Evolutionary conservation across 1,140 invertebrate species (phyloP).

Genomic region (Lanistes nyassanus): DNA sequence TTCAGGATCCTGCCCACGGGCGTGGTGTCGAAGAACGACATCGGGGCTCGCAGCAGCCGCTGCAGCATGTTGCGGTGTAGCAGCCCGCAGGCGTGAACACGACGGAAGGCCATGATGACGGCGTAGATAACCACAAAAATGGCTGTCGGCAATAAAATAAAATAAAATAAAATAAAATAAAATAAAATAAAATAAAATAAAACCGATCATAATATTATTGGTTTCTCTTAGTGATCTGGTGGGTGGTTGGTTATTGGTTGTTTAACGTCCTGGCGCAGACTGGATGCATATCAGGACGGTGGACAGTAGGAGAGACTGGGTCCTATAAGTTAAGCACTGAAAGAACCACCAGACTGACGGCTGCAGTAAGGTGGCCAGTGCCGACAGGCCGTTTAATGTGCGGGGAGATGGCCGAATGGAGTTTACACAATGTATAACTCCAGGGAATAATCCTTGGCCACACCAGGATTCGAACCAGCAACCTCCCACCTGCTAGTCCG

Average conservation of each 20-base stretch:
- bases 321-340: background rate
- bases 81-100: constrained; percentile 66
- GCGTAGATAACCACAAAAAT: constrained; percentile 24
- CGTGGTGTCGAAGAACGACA: constrained; percentile 76
- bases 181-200: background rate
- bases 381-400: too few relatives aligned
- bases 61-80: constrained; percentile 71
- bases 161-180: background rate
- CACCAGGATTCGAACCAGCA: too few relatives aligned
- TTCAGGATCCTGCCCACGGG: constrained; percentile 74
- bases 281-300: too few relatives aligned
- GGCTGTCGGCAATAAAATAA: constrained; percentile 8
- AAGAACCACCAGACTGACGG: too few relatives aligned
- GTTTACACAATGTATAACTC: too few relatives aligned
- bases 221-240: background rate
- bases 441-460: too few relatives aligned
- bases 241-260: too few relatives aligned
- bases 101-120: constrained; percentile 29
- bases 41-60: constrained; percentile 68
- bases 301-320: background rate
- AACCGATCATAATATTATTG: background rate
- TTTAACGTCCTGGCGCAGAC: too few relatives aligned
- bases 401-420: too few relatives aligned
- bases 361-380: too few relatives aligned
- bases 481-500: too few relatives aligned